These are phyloP conservation scores for Acleris cristana DNA, from an alignment of 2,888 invertebrate genomes.

Conservation along the genomic window DNA sequence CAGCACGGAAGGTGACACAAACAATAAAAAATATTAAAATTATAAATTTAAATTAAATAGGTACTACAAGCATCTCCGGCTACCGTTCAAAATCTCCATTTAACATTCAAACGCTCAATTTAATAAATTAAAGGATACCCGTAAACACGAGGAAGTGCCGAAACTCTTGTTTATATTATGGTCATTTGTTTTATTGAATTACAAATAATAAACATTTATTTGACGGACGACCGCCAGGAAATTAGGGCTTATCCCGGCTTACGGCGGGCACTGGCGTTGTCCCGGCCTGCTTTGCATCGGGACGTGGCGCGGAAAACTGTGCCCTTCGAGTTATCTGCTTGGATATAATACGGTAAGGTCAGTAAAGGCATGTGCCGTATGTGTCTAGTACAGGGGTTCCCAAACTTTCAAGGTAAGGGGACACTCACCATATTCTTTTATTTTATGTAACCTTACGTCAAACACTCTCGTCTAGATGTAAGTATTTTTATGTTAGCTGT, in stretches of 20 bases:
- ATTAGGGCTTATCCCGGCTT: conserved; percentile 67
- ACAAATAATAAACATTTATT: conserved; percentile 46
- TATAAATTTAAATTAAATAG: too few species aligned
- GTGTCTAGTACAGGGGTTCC: too few species aligned
- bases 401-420: too few species aligned
- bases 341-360: not conserved
- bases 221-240: conserved; percentile 54
- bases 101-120: not conserved
- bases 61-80: too few species aligned
- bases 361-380: too few species aligned
- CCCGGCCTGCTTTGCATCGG: conserved; percentile 46
- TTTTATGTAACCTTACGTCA: too few species aligned
- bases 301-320: conserved; percentile 34
- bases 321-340: conserved; percentile 9
- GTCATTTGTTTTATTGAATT: conserved; percentile 40
- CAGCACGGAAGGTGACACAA: too few species aligned
- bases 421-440: too few species aligned
- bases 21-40: too few species aligned
- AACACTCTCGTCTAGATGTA: too few species aligned
- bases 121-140: conserved; percentile 7
- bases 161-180: conserved; percentile 29
- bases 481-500: too few species aligned
- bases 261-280: conserved; percentile 56
- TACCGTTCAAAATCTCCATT: not conserved
- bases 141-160: conserved; percentile 14